Conservation (phyloP, 2,113 vertebrate genomes). For the Chelonoidis abingdonii region DNA sequence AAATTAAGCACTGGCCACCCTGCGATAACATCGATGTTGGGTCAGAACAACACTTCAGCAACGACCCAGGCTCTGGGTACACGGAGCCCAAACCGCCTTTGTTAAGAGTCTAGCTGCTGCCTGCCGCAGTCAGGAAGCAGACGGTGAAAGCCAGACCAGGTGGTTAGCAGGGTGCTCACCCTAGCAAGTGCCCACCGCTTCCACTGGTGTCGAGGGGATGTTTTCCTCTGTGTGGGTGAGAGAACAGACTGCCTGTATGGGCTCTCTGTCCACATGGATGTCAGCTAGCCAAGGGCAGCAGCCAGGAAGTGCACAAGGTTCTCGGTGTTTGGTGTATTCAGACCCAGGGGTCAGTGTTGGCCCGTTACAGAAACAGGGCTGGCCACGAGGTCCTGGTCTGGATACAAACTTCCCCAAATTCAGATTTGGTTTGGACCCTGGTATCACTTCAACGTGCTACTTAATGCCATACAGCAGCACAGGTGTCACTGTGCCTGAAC, state of each 20-base stretch:
- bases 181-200: background rate
- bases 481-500: background rate
- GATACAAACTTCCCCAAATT: background rate
- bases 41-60: background rate
- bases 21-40: background rate
- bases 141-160: background rate
- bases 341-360: background rate
- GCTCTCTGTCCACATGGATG: too few relatives aligned
- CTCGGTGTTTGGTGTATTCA: background rate
- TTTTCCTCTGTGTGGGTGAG: background rate
- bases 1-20: background rate
- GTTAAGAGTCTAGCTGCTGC: background rate
- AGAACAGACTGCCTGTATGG: background rate
- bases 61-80: background rate
- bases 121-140: background rate
- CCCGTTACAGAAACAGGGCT: background rate
- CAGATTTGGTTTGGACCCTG: background rate
- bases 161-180: background rate
- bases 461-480: background rate
- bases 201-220: background rate
- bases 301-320: background rate
- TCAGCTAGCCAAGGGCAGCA: background rate
- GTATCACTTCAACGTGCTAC: background rate
- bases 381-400: background rate
- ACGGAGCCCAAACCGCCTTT: background rate